These are phyloP conservation scores for Nomada hirtipes DNA, from an alignment of 2,888 invertebrate species.

Conservation along the genomic window DNA sequence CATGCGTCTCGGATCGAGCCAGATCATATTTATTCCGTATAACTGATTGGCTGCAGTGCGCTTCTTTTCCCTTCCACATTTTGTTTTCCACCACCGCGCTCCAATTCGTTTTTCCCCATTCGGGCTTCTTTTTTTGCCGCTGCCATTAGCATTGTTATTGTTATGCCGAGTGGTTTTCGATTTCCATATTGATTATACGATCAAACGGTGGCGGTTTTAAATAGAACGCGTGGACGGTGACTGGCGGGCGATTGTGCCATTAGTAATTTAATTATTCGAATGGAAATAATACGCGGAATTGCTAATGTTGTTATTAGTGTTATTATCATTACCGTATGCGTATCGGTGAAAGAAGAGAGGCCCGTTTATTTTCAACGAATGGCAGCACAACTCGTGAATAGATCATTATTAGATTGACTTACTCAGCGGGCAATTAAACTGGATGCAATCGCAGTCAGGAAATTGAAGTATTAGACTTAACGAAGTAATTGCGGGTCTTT, in stretches of 20 bases:
- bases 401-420: slow-evolving; percentile 44
- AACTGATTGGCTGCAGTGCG: slow-evolving; percentile 7
- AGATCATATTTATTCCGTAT: slow-evolving; percentile 24
- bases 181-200: background rate
- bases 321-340: background rate
- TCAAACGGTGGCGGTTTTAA: no score
- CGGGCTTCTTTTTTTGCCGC: background rate
- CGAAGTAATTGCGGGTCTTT: slow-evolving; percentile 51
- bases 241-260: background rate
- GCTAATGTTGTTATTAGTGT: slow-evolving; percentile 4
- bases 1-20: slow-evolving; percentile 6
- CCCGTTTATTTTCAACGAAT: slow-evolving; percentile 23
- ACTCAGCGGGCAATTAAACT: slow-evolving; percentile 54
- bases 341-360: background rate
- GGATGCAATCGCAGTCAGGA: slow-evolving; percentile 50
- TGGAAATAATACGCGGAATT: background rate
- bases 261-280: background rate
- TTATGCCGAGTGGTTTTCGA: background rate
- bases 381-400: slow-evolving; percentile 31
- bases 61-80: background rate
- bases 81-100: background rate
- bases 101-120: background rate
- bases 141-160: background rate
- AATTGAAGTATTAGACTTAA: slow-evolving; percentile 50
- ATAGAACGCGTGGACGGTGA: no score